These are phyloP conservation scores for Crenuchus spilurus DNA, from an alignment of 2,797 vertebrate species.

Conservation along the genomic window DNA sequence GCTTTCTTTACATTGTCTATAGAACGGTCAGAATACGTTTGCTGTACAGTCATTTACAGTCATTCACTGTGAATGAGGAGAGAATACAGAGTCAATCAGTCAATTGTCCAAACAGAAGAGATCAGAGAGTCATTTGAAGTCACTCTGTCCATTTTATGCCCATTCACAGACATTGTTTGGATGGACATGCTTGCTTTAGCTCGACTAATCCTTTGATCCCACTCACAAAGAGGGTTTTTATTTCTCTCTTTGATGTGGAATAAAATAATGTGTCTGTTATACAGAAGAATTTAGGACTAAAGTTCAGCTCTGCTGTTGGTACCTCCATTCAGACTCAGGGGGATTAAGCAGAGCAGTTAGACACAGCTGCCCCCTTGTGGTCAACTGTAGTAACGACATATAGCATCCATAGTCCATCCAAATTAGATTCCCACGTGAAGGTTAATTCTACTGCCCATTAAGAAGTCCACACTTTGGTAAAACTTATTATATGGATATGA, in stretches of 20 bases:
- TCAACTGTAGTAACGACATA: background rate
- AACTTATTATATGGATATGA: too few relatives aligned
- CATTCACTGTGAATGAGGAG: background rate
- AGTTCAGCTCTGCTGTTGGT: background rate
- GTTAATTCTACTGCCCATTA: too few relatives aligned
- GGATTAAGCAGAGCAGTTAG: background rate
- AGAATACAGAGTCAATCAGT: background rate
- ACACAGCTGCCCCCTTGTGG: slow-evolving; percentile 32
- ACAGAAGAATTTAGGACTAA: background rate
- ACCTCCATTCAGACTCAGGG: background rate
- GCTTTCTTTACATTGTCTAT: too few relatives aligned
- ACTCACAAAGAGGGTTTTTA: background rate
- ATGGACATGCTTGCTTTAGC: background rate
- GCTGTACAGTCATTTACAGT: too few relatives aligned
- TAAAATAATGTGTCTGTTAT: background rate
- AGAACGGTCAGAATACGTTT: too few relatives aligned
- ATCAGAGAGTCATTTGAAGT: slow-evolving; percentile 24
- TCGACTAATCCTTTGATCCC: slow-evolving; percentile 9
- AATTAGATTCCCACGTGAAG: too few relatives aligned
- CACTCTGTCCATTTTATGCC: background rate
- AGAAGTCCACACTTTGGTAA: too few relatives aligned
- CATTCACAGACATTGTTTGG: background rate
- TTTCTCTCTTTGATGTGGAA: background rate
- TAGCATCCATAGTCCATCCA: background rate
- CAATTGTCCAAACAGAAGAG: background rate